Percentiles rank a stretch among this genome's conserved stretches.
Evolutionary conservation across 35 echinoderm and acorn worm genomes (phyloP).

Genomic region (Heliocidaris tuberculata): DNA sequence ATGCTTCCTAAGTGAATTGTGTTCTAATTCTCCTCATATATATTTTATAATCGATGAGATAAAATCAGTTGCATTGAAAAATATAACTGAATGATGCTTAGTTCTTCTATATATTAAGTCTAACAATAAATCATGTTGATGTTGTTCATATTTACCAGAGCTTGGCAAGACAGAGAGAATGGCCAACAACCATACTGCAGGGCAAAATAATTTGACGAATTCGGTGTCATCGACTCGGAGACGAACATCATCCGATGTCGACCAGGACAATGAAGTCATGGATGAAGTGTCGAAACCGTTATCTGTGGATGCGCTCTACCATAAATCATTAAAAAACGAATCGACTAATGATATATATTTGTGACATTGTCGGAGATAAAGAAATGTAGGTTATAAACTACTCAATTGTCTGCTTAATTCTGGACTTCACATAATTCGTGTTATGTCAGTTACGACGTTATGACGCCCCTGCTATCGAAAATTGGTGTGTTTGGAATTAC

Average conservation of each 20-base stretch:
- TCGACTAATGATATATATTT: conserved; percentile 2
- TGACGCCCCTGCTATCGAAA: no score
- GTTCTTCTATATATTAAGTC: no score
- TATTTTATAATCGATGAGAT: no score
- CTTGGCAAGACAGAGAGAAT: not conserved
- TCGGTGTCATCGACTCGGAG: not conserved
- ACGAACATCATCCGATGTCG: not conserved
- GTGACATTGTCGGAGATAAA: not conserved
- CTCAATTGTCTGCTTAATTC: no score
- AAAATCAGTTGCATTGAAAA: no score
- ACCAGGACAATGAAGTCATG: not conserved
- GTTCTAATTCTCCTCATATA: no score
- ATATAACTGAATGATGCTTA: no score
- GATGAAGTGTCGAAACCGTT: conserved; percentile 13
- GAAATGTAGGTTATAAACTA: not conserved
- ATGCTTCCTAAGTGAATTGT: no score
- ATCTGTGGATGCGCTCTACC: not conserved
- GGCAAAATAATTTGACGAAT: not conserved
- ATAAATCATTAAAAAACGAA: not conserved
- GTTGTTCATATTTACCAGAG: not conserved
- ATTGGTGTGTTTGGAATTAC: no score
- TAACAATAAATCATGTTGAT: no score
- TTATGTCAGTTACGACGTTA: no score
- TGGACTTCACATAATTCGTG: no score
- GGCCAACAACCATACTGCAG: not conserved